These are phyloP conservation scores for Brachypteracias leptosomus DNA, from an alignment of 2,113 vertebrate genomes.

Conservation along the genomic window DNA sequence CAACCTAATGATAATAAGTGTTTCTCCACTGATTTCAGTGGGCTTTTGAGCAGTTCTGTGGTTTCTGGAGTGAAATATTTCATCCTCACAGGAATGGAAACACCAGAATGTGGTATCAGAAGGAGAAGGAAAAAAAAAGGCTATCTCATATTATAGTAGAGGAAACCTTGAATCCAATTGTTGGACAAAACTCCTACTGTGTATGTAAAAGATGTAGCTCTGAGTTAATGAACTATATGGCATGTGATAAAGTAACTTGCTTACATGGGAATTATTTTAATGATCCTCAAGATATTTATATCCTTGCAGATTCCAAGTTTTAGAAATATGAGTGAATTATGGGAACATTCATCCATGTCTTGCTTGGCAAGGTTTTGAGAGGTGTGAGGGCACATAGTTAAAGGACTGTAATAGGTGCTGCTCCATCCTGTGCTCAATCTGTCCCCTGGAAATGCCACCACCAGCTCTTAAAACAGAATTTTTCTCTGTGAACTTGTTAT, in stretches of 20 bases:
- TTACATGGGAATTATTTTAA: rapidly evolving
- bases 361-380: not conserved
- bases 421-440: not conserved
- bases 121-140: not conserved
- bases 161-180: not conserved
- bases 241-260: not conserved
- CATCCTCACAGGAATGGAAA: not conserved
- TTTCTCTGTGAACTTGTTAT: not conserved
- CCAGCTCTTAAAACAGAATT: not conserved
- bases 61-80: not conserved
- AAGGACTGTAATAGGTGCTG: not conserved
- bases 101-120: not conserved
- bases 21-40: not conserved
- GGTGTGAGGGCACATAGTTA: rapidly evolving
- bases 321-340: not conserved
- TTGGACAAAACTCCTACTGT: not conserved
- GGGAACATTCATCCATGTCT: rapidly evolving
- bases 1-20: not conserved
- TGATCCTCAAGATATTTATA: not conserved
- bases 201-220: not conserved
- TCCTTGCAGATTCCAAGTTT: not conserved
- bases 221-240: not conserved
- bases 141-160: not conserved
- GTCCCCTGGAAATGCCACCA: not conserved
- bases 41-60: not conserved